phyloP scores from a whole-genome alignment of 2,888 invertebrate genomes.

The Congeria kusceri region DNA sequence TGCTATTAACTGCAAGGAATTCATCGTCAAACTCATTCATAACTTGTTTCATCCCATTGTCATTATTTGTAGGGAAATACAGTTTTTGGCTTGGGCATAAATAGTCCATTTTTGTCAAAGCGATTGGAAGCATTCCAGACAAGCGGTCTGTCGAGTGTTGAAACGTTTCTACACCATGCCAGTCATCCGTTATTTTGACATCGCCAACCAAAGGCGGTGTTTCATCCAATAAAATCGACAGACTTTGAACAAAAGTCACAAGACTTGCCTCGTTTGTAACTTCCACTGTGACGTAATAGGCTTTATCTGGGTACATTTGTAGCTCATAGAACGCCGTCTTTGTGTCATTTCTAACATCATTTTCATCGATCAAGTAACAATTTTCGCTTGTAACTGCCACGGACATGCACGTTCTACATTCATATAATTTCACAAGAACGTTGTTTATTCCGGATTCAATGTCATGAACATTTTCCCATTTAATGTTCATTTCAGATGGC shows the following conservation, averaged over 20 bases:
- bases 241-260: slow-evolving; percentile 19
- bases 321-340: slow-evolving; percentile 64
- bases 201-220: slow-evolving; percentile 55
- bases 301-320: slow-evolving; percentile 27
- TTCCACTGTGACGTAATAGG: slow-evolving; percentile 55
- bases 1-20: slow-evolving; percentile 27
- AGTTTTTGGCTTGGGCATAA: slow-evolving; percentile 47
- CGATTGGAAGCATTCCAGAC: slow-evolving; percentile 52
- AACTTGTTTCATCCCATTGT: not conserved
- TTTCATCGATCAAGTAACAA: slow-evolving; percentile 40
- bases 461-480: slow-evolving; percentile 43
- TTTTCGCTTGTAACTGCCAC: not conserved
- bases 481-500: slow-evolving; percentile 35
- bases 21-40: slow-evolving; percentile 27
- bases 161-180: slow-evolving; percentile 45
- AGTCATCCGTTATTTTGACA: slow-evolving; percentile 59
- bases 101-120: slow-evolving; percentile 42
- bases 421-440: slow-evolving; percentile 29
- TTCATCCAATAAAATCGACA: slow-evolving; percentile 54
- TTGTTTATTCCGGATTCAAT: slow-evolving; percentile 45
- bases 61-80: slow-evolving; percentile 17
- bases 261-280: slow-evolving; percentile 62
- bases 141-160: slow-evolving; percentile 53
- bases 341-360: slow-evolving; percentile 38
- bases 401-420: slow-evolving; percentile 32